Base-by-base conservation (phyloP, 2,113 vertebrate genomes). In the Drymodes brunneopygia region DNA sequence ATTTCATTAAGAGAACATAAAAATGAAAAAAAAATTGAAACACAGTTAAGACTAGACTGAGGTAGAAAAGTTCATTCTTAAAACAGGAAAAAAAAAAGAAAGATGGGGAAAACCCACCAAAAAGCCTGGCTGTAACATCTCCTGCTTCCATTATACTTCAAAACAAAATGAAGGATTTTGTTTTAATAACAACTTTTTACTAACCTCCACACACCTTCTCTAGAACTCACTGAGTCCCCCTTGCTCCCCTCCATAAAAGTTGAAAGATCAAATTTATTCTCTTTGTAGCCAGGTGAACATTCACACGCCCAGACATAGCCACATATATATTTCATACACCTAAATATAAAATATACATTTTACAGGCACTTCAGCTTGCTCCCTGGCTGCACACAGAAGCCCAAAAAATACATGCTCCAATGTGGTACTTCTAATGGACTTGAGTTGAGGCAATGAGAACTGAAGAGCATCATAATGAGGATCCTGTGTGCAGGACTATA, bases 321-420 rank as follows among this genome's bases (percentile, higher is more conserved):
- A 90, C 95, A 98, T 98, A 92, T 97, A 98, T 98, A 97, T 98
- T 98, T 98, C 91, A 98, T 98, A 91, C 2, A 78, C 88, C 96
- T 97, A 98, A 98, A 97, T 97, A 98, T 98, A 97, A 98, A 98
- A 98, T 98, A 98, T 98, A 98, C 98, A 98, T 98, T 98, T 98
- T 96, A 98, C 96, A 98, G 98, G 90, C 91, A 96, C 95, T 92
- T 94, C 97, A 71, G 87, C 95, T 97, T 81, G 65, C 96, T 97
- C 81, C 86, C 95, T 79, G 92, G 94, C 96, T 98, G 94, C 96
- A 97, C 93, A 95, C 73, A 94, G 94, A 95, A 97, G 81, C 95
- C 97, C 96, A 84, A 94, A 96, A 97, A 97, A 88, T 47, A 74
- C 81, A 54, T 56, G 79, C 93, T 98, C 97, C 97, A 96, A 89